Evolutionary conservation across 1,140 invertebrate genomes (phyloP).

Genomic region (Drosophila suzukii): DNA sequence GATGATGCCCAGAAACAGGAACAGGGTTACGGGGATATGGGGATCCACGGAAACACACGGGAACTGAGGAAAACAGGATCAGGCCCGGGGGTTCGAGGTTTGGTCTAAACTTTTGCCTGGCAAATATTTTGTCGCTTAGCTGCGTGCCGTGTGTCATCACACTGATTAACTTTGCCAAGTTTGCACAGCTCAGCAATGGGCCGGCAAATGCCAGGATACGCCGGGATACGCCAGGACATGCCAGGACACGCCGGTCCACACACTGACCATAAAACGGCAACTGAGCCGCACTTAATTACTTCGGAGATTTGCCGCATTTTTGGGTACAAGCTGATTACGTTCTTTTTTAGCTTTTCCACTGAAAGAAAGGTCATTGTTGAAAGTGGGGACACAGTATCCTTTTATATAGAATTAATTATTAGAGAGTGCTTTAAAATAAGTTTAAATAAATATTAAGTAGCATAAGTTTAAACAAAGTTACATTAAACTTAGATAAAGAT

Average conservation of each 20-base stretch:
- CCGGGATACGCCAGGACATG: not conserved
- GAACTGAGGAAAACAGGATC: slow-evolving; percentile 22
- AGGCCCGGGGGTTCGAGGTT: slow-evolving; percentile 37
- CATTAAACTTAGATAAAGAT: too few relatives aligned
- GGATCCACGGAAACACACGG: slow-evolving; percentile 1
- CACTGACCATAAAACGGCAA: slow-evolving; percentile 24
- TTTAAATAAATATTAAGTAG: too few relatives aligned
- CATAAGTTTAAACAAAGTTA: too few relatives aligned
- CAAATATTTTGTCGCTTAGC: slow-evolving; percentile 82
- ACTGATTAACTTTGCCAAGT: slow-evolving; percentile 79
- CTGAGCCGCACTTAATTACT: slow-evolving; percentile 72
- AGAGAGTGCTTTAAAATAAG: too few relatives aligned
- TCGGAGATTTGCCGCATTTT: slow-evolving; percentile 55
- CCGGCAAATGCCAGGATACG: slow-evolving; percentile 6
- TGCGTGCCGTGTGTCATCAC: slow-evolving; percentile 75
- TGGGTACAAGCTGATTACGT: slow-evolving; percentile 3
- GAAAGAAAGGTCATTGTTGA: not conserved
- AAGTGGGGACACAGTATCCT: not conserved
- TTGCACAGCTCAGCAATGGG: slow-evolving; percentile 48
- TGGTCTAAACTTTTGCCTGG: slow-evolving; percentile 53
- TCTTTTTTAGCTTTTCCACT: slow-evolving; percentile 5
- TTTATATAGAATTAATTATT: too few relatives aligned
- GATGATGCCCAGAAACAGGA: slow-evolving; percentile 50
- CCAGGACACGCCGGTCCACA: slow-evolving; percentile 18
- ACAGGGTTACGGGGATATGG: not conserved